Conservation (phyloP, 2,797 vertebrate genomes). For the Gallinago solitaria region DNA sequence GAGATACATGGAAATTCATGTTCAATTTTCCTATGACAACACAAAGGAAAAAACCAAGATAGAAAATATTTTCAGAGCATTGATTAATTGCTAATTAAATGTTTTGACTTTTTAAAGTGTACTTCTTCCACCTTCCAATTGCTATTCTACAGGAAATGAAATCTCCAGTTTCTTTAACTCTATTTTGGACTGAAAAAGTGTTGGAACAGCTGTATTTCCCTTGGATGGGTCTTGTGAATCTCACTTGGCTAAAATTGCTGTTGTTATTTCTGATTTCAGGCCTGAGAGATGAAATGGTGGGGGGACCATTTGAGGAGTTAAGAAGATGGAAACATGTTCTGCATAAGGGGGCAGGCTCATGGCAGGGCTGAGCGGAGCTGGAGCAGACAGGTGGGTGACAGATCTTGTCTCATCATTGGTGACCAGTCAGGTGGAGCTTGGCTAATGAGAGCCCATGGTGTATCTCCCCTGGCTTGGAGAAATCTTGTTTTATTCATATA, state of each 20-base stretch:
- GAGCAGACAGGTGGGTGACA: not conserved
- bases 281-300: not conserved
- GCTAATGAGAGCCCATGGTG: not conserved
- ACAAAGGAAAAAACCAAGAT: not conserved
- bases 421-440: rapidly evolving
- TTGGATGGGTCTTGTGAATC: not conserved
- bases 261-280: not conserved
- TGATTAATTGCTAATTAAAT: not conserved
- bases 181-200: not conserved
- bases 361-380: not conserved
- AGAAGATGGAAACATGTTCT: not conserved
- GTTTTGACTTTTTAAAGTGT: not conserved
- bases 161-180: not conserved
- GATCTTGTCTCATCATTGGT: not conserved
- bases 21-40: not conserved
- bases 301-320: rapidly evolving
- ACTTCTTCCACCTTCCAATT: not conserved
- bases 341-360: not conserved
- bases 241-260: not conserved
- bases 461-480: not conserved
- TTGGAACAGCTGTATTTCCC: not conserved
- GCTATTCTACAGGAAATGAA: not conserved
- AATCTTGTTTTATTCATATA: not conserved
- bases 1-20: not conserved
- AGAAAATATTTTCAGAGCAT: not conserved